Percentiles rank a stretch among this genome's conserved stretches.
phyloP scores from a whole-genome alignment of 2,797 vertebrate species.

The Acanthornis magna region DNA sequence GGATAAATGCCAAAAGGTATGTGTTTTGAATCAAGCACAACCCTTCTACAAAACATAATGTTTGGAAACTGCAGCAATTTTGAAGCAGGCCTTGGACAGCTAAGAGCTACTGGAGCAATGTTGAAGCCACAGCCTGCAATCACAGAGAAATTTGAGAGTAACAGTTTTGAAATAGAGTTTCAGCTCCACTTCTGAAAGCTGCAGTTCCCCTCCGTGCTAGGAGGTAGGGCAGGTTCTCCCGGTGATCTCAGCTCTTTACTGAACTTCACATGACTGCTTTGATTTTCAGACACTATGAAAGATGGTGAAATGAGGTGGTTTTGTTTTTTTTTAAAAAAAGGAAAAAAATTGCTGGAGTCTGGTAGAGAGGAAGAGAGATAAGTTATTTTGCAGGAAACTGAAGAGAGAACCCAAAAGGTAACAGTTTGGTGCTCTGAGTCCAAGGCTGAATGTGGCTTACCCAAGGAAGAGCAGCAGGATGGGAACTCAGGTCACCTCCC shows the following conservation, averaged over 20 bases:
- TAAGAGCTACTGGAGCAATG: not conserved
- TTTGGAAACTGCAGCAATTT: not conserved
- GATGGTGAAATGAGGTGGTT: not conserved
- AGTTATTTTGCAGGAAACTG: not conserved
- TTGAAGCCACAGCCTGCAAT: not conserved
- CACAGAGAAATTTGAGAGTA: not conserved
- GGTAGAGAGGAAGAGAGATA: not conserved
- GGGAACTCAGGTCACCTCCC: fast-evolving
- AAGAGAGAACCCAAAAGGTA: not conserved
- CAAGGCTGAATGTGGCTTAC: fast-evolving
- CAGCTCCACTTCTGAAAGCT: not conserved
- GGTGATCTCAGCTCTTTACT: not conserved
- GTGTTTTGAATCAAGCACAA: not conserved
- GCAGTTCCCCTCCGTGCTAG: fast-evolving
- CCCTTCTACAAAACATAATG: not conserved
- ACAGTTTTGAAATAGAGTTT: not conserved
- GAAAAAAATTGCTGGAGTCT: not conserved
- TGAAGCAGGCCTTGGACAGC: not conserved
- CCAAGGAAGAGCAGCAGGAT: not conserved
- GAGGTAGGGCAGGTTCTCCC: not conserved
- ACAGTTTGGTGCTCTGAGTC: not conserved
- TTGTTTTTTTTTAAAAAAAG: not conserved
- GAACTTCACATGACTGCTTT: not conserved
- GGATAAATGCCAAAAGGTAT: not conserved
- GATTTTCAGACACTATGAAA: not conserved